phyloP scores from a whole-genome alignment of 2,113 vertebrate genomes.

The Erinaceus europaeus region DNA sequence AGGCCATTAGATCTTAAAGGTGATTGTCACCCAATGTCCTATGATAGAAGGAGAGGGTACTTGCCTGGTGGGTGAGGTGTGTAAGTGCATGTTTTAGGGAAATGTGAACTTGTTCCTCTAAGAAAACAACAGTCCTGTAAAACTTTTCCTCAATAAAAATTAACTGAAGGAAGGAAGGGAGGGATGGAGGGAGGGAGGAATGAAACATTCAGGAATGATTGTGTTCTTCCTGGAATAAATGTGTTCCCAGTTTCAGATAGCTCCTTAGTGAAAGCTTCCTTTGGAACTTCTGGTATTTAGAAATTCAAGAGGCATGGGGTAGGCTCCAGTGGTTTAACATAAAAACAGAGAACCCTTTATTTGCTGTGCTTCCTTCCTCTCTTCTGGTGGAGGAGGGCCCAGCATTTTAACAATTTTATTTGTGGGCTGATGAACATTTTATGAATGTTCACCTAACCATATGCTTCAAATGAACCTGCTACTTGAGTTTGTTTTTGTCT shows the following conservation, averaged over 20 bases:
- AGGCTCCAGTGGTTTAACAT: background rate
- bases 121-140: no score
- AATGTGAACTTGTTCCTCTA: no score
- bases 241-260: background rate
- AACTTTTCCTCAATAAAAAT: no score
- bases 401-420: constrained; percentile 42
- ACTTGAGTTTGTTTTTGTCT: constrained; percentile 35
- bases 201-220: background rate
- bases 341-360: background rate
- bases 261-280: background rate
- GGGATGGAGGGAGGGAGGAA: background rate
- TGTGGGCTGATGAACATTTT: constrained; percentile 48
- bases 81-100: no score
- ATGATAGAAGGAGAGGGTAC: no score
- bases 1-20: no score
- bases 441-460: constrained; percentile 38
- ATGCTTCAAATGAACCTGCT: constrained; percentile 16
- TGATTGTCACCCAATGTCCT: no score
- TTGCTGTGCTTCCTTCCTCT: constrained; percentile 8
- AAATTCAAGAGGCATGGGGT: background rate
- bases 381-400: background rate
- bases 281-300: constrained; percentile 1
- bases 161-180: background rate
- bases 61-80: no score
- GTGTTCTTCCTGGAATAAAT: background rate